Base-by-base conservation (phyloP, 2,888 invertebrate species). In the Drosophila prolongata region DNA sequence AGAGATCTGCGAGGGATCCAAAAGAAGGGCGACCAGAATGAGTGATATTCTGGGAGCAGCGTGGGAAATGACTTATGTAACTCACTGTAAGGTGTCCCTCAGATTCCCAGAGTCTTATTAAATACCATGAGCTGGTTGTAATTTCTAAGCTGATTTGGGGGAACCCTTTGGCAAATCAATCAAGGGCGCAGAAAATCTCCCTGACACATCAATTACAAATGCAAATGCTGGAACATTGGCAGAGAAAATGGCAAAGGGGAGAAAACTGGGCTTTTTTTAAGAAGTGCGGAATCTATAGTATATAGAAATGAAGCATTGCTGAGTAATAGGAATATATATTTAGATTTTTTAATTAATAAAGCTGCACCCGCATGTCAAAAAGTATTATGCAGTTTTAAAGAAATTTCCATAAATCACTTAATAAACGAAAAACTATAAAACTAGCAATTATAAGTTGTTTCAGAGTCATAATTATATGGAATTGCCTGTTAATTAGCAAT, bases 11-110 rank as follows among this genome's bases (percentile, higher is more conserved):
- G 14, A 30, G 44, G 76, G 47, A 60, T 40, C 55, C 56, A 62
- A 24, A 27, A 46, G 49, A 57, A 57, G 53, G 47, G 61, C 62
- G 62, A 44, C 55, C 14, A 46, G 30, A 62, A 53, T 47, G 50
- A 44, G 37, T 43, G 35, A 40, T 68, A 69, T 85, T 85, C 77
- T 79, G 62, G 71, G 64, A 87, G 87, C 69, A 85, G 69, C 82
- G 82, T 83, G 82, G 82, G 82, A 83, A 83, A 74, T 52, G 62
- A 62, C 67, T 79, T 78, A 87, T 85, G 83, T 83, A 83, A 85
- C 65, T 46, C 61, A 40, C n/a, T 49, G 54, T 49, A 35, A 49
- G 37, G 55, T 40, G 52, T 78, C 54, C 52, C 46, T 66, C 14
- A 6, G n/a, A 42, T 47, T 79, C 76, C 56, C 65, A 64, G 40